Evolutionary conservation across 2,888 invertebrate species (phyloP).

Genomic region (Acleris literana): DNA sequence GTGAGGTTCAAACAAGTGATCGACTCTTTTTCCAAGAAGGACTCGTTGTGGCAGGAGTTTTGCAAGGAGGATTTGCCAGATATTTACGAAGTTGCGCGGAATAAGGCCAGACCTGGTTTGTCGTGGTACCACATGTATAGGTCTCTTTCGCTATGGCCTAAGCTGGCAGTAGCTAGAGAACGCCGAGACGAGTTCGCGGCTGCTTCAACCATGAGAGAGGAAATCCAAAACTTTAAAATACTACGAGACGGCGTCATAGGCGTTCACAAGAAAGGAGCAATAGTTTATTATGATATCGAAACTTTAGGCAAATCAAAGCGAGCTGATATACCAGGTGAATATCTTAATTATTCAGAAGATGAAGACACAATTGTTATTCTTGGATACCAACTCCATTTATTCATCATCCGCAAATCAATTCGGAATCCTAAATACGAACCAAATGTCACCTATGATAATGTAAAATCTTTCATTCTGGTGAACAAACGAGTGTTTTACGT

Average conservation of each 20-base stretch:
- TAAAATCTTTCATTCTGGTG: conserved; percentile 54
- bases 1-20: conserved; percentile 60
- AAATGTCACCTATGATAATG: conserved; percentile 49
- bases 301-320: conserved; percentile 50
- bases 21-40: conserved; percentile 52
- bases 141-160: conserved; percentile 62
- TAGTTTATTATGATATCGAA: conserved; percentile 60
- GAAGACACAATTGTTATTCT: conserved; percentile 50
- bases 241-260: conserved; percentile 56
- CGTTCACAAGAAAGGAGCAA: conserved; percentile 55
- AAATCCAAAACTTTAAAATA: conserved; percentile 56
- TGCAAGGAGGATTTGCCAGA: conserved; percentile 55
- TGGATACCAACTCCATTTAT: conserved; percentile 51
- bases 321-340: conserved; percentile 52
- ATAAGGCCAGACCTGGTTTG: conserved; percentile 49
- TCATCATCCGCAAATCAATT: conserved; percentile 50
- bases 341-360: conserved; percentile 59
- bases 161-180: conserved; percentile 52
- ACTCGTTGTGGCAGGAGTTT: conserved; percentile 55
- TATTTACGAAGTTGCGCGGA: conserved; percentile 49
- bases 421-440: conserved; percentile 38
- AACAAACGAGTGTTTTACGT: conserved; percentile 54
- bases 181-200: conserved; percentile 61
- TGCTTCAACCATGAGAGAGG: conserved; percentile 52
- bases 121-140: conserved; percentile 63